A percentile compares a stretch with the other conserved stretches of the same genome.
Evolutionary conservation across 2,113 vertebrate genomes (phyloP).

Genomic region (Perca flavescens): DNA sequence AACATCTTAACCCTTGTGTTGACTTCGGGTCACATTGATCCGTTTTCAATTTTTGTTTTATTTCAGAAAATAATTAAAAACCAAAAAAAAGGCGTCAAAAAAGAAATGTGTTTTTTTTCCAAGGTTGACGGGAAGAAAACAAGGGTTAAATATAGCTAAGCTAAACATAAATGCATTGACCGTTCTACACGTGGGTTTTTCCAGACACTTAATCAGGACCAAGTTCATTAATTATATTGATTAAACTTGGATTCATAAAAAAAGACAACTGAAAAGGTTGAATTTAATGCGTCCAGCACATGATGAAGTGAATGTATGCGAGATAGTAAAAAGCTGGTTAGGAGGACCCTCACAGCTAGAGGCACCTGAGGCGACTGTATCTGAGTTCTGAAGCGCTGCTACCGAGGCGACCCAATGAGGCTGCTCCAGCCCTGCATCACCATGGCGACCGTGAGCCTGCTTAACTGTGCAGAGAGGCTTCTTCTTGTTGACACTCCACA

Average conservation of each 20-base stretch:
- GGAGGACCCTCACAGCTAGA: slow-evolving; percentile 74
- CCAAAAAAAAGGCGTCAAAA: no score
- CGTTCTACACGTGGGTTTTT: neutral
- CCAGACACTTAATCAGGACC: neutral
- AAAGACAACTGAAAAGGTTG: slow-evolving; percentile 4
- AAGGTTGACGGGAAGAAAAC: no score
- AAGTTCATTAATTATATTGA: neutral
- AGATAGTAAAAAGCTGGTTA: slow-evolving; percentile 19
- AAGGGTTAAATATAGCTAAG: neutral
- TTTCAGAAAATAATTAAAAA: no score
- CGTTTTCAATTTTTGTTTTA: no score
- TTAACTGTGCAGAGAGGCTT: slow-evolving; percentile 89
- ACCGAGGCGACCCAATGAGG: slow-evolving; percentile 90
- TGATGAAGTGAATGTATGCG: neutral
- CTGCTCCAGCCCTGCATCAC: slow-evolving; percentile 85
- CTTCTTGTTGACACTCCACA: slow-evolving; percentile 96
- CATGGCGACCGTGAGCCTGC: slow-evolving; percentile 88
- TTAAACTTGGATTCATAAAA: slow-evolving; percentile 1
- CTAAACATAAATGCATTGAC: neutral
- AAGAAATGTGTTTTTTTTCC: no score
- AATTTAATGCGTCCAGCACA: neutral
- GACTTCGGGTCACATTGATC: no score
- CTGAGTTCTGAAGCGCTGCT: slow-evolving; percentile 90
- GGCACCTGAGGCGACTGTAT: slow-evolving; percentile 91
- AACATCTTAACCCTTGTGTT: neutral